Evolutionary conservation across 2,888 invertebrate species (phyloP).

Genomic region (Cerceris ruficornis): DNA sequence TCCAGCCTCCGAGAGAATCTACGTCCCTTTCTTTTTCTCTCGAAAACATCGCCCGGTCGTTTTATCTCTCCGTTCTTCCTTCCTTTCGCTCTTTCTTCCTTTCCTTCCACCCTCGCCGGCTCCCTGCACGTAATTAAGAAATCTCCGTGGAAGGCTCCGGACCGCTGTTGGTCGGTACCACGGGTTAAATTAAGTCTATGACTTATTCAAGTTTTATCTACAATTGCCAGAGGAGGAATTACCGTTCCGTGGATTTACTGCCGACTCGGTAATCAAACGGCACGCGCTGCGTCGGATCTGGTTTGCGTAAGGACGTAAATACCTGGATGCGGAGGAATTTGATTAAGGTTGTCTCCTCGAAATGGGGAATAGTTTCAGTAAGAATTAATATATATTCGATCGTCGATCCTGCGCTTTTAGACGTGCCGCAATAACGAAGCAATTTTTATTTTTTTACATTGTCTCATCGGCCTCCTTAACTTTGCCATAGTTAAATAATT

Average conservation of each 20-base stretch:
- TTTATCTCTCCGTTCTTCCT: constrained; percentile 15
- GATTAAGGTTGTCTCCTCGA: background rate
- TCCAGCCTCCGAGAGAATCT: constrained; percentile 37
- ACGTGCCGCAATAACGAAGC: no score
- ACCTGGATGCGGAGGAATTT: background rate
- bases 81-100: constrained; percentile 11
- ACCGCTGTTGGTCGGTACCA: constrained; percentile 61
- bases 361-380: background rate
- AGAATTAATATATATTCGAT: background rate
- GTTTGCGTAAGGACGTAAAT: background rate
- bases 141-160: constrained; percentile 74
- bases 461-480: no score
- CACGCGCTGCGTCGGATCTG: constrained; percentile 59
- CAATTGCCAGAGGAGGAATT: constrained; percentile 79
- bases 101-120: constrained; percentile 21
- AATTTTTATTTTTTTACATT: no score
- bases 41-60: constrained; percentile 32
- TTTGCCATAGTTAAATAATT: no score
- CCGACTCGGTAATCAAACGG: constrained; percentile 75
- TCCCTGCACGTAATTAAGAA: constrained; percentile 78
- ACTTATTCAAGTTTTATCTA: constrained; percentile 81
- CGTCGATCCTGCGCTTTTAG: background rate
- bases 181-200: constrained; percentile 80
- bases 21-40: constrained; percentile 25
- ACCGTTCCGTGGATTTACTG: constrained; percentile 72